Conservation (phyloP, 2,888 invertebrate species). For the Norana najaformis region DNA sequence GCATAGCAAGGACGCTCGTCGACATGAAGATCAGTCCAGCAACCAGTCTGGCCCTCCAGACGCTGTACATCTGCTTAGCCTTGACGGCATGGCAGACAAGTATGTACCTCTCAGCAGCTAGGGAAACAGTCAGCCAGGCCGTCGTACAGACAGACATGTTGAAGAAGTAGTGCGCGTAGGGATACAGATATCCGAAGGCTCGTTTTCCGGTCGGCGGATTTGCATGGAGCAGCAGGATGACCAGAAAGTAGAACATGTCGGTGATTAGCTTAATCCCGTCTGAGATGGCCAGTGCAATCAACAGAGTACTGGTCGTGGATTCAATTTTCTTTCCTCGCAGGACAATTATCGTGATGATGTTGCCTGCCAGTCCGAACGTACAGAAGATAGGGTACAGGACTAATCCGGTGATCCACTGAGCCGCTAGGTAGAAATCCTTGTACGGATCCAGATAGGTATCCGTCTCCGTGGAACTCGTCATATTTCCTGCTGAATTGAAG, state of each 20-base stretch:
- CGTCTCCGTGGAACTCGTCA: not conserved
- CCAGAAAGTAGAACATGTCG: conserved; percentile 46
- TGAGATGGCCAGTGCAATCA: conserved; percentile 44
- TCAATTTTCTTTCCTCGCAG: conserved; percentile 42
- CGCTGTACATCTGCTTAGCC: conserved; percentile 31
- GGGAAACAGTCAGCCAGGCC: conserved; percentile 53
- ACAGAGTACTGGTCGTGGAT: conserved; percentile 44
- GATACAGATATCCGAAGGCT: conserved; percentile 52
- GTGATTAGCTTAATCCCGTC: conserved; percentile 47
- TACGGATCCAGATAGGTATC: not conserved
- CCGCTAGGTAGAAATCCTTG: conserved; percentile 30
- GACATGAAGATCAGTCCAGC: conserved; percentile 31
- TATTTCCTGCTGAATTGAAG: not conserved
- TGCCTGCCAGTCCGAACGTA: conserved; percentile 46
- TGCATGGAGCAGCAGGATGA: conserved; percentile 40
- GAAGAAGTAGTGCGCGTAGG: conserved; percentile 48
- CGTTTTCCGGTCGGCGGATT: conserved; percentile 39
- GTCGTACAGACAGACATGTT: conserved; percentile 48
- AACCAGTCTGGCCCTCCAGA: conserved; percentile 39
- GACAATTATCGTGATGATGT: conserved; percentile 45
- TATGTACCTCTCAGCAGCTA: conserved; percentile 57
- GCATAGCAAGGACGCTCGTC: conserved; percentile 17
- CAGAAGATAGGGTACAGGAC: conserved; percentile 46
- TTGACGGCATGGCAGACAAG: conserved; percentile 55
- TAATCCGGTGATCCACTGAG: conserved; percentile 45